A percentile compares a stretch with the other conserved stretches of the same genome.
phyloP scores from a whole-genome alignment of 2,113 vertebrate genomes.

The Centropristis striata region DNA sequence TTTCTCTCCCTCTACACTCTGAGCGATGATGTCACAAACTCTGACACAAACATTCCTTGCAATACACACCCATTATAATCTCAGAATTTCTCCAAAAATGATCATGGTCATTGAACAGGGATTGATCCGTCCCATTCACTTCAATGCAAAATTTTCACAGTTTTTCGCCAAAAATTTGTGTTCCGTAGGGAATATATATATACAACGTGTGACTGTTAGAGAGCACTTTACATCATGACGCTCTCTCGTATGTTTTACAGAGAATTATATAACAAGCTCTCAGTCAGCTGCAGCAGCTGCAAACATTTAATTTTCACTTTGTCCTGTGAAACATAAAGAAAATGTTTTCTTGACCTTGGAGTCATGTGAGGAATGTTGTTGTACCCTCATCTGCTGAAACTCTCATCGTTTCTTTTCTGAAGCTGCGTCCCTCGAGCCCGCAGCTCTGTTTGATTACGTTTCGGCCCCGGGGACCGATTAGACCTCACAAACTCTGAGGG shows the following conservation, averaged over 20 bases:
- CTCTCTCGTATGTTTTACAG: not conserved
- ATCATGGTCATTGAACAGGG: too few species aligned
- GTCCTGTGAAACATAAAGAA: slow-evolving; percentile 20
- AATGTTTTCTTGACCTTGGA: slow-evolving; percentile 29
- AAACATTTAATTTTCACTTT: slow-evolving; percentile 20
- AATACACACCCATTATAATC: too few species aligned
- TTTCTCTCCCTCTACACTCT: too few species aligned
- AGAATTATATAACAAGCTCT: not conserved
- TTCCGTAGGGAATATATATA: too few species aligned
- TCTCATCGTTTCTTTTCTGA: slow-evolving; percentile 32
- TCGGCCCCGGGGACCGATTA: slow-evolving; percentile 45
- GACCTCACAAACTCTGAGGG: slow-evolving; percentile 7
- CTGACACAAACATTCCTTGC: too few species aligned
- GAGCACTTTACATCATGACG: too few species aligned
- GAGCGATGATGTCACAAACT: too few species aligned
- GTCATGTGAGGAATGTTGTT: slow-evolving; percentile 59
- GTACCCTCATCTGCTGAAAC: slow-evolving; percentile 5
- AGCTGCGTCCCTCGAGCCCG: slow-evolving; percentile 8
- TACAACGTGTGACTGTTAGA: not conserved
- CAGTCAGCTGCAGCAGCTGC: slow-evolving; percentile 23
- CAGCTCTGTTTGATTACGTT: slow-evolving; percentile 50
- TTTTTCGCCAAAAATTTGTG: too few species aligned
- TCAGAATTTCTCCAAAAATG: too few species aligned
- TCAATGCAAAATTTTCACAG: too few species aligned
- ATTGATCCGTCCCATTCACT: too few species aligned